These are phyloP conservation scores for Coranthus polyacanthus DNA, from an alignment of 2,797 vertebrate species.

Conservation along the genomic window DNA sequence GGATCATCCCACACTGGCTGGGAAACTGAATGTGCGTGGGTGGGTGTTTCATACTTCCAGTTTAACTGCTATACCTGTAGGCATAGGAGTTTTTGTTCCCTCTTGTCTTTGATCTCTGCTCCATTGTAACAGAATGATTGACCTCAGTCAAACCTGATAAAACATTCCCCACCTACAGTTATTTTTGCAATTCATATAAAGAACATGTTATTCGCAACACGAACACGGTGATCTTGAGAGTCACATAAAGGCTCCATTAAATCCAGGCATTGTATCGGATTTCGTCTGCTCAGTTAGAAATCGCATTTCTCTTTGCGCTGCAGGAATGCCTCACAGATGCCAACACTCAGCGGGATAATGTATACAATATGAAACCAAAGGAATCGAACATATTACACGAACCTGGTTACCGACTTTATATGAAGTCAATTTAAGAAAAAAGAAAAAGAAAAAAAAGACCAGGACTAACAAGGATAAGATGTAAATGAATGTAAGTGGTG, in stretches of 20 bases:
- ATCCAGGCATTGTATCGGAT: constrained; percentile 47
- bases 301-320: constrained; percentile 42
- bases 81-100: constrained; percentile 64
- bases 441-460: constrained; percentile 3
- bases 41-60: constrained; percentile 63
- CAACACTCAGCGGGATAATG: constrained; percentile 64
- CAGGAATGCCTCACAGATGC: constrained; percentile 66
- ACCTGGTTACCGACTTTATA: constrained; percentile 57
- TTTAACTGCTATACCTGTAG: constrained; percentile 65
- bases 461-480: constrained; percentile 52
- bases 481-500: constrained; percentile 43
- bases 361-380: constrained; percentile 64
- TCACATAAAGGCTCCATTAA: constrained; percentile 50
- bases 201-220: constrained; percentile 42
- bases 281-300: constrained; percentile 53
- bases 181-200: constrained; percentile 51
- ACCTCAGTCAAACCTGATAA: constrained; percentile 57
- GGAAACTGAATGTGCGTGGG: constrained; percentile 67
- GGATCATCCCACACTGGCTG: constrained; percentile 67
- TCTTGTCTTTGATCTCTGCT: constrained; percentile 61
- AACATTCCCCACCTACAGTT: constrained; percentile 71
- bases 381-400: constrained; percentile 55
- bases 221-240: constrained; percentile 41
- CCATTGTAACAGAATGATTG: constrained; percentile 44
- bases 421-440: constrained; percentile 39